Evolutionary conservation across 2,797 vertebrate species (phyloP).

Genomic region (Vespertilio murinus): DNA sequence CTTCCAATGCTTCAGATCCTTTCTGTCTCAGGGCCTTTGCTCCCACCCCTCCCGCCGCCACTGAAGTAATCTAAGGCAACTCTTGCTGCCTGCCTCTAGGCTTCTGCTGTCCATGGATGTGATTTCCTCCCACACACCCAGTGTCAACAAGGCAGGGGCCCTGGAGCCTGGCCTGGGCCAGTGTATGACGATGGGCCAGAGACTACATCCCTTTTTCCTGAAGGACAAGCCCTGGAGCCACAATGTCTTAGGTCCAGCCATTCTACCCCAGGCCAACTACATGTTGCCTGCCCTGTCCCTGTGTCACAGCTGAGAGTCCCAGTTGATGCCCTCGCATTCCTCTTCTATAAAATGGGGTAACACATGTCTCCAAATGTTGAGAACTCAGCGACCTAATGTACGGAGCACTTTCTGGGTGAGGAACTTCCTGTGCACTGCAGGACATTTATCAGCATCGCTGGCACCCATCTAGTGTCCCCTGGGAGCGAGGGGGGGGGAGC

Average conservation of each 20-base stretch:
- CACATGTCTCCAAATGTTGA: not conserved
- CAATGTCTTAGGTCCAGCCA: not conserved
- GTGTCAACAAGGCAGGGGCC: not conserved
- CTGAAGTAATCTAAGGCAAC: not conserved
- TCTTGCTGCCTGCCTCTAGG: not conserved
- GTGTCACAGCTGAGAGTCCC: not conserved
- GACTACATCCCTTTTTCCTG: too few species aligned
- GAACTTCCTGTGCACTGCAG: not conserved
- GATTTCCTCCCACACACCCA: not conserved
- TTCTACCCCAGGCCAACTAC: not conserved
- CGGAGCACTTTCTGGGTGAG: not conserved
- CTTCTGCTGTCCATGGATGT: not conserved
- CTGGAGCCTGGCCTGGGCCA: not conserved
- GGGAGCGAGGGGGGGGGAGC: not conserved
- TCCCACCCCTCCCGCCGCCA: too few species aligned
- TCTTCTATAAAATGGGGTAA: not conserved
- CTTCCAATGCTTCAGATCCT: not conserved
- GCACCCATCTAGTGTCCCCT: not conserved
- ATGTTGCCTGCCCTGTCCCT: not conserved
- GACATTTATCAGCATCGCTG: not conserved
- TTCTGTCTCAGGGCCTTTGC: not conserved
- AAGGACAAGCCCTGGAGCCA: not conserved
- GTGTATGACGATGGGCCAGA: not conserved
- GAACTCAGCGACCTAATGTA: not conserved
- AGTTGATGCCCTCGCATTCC: not conserved